Evolutionary conservation across 2,113 vertebrate species (phyloP), one percentile per base, ranked within the genome.

Genomic region (Motacilla tschutschensis): DNA sequence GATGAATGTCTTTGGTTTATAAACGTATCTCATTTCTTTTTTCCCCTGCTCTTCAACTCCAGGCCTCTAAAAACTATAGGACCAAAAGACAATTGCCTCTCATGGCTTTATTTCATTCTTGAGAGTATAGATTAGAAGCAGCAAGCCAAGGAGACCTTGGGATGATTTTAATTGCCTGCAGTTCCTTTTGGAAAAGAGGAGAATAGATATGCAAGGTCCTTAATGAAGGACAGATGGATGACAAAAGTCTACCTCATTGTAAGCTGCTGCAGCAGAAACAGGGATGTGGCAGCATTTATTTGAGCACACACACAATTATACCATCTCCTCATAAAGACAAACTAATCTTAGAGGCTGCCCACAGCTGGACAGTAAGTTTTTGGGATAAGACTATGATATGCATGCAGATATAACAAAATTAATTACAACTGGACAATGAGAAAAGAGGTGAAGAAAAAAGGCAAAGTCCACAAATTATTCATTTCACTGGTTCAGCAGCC

Each of bases 101-200:
- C 66, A 57, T 4, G 2, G 40, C 67, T 89, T 86, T 55, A 38
- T 67, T 88, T 85, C 38, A 54, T 85, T 90, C 46, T 58, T 67
- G 55, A 90, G 53, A 81, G 58, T 38, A 70, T 20, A 87, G 79
- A 91, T 90, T 88, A 92, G 87, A 85, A 85, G 21, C 70, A 79
- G 75, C 62, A 87, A 91, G 84, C 59, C 83, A 76, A 59, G 48
- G 77, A 88, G 88, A 89, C 51, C 60, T 65, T 72, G 33, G 62
- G 47, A 86, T 85, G 33, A 82, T 89, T 89, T 92, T 89, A 91
- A 89, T 82, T 89, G 79, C 64, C 31, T 73, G 65, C 3, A 8
- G 33, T 44, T 94, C 73, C 65, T 88, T 88, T 70, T 58, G 41
- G 67, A 88, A 84, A 91, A 82, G 38, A 84, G 36, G 14, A 82